Evolutionary conservation across 1,140 invertebrate species (phyloP).

Genomic region (Zaprionus gabonicus): DNA sequence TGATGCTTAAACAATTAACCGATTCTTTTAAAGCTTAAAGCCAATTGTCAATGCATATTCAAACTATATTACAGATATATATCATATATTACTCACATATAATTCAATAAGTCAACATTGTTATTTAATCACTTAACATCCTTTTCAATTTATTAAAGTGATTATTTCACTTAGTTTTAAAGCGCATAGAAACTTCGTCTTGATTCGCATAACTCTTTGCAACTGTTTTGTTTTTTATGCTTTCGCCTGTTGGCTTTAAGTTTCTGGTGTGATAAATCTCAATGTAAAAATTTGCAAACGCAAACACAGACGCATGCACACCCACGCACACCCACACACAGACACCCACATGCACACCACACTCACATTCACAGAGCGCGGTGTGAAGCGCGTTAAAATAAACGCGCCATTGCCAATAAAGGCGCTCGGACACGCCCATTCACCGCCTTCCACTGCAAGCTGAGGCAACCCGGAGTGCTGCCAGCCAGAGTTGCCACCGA

Average conservation of each 20-base stretch:
- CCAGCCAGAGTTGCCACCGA: slow-evolving; percentile 29
- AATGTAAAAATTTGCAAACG: slow-evolving; percentile 75
- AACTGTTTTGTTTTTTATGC: slow-evolving; percentile 13
- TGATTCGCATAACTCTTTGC: neutral
- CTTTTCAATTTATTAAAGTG: neutral
- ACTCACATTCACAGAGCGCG: slow-evolving; percentile 39
- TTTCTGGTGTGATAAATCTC: slow-evolving; percentile 78
- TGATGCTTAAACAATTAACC: no score
- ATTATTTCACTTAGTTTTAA: neutral
- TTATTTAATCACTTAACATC: neutral
- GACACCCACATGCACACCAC: slow-evolving; percentile 40
- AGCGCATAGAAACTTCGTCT: slow-evolving; percentile 16
- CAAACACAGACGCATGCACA: slow-evolving; percentile 30
- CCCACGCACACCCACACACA: neutral
- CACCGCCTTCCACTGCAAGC: neutral
- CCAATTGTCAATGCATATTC: no score
- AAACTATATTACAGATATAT: no score
- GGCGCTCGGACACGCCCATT: slow-evolving; percentile 34
- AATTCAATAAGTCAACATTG: no score
- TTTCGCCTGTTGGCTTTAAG: slow-evolving; percentile 48
- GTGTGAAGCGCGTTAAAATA: slow-evolving; percentile 46
- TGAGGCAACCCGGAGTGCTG: neutral
- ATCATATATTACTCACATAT: no score
- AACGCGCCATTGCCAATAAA: slow-evolving; percentile 54
- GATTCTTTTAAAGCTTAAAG: no score